Percentiles rank a stretch among this genome's conserved stretches.
These are phyloP conservation scores for Coelogynopora nodosa DNA, from an alignment of 2,888 invertebrate genomes.

Conservation along the genomic window DNA sequence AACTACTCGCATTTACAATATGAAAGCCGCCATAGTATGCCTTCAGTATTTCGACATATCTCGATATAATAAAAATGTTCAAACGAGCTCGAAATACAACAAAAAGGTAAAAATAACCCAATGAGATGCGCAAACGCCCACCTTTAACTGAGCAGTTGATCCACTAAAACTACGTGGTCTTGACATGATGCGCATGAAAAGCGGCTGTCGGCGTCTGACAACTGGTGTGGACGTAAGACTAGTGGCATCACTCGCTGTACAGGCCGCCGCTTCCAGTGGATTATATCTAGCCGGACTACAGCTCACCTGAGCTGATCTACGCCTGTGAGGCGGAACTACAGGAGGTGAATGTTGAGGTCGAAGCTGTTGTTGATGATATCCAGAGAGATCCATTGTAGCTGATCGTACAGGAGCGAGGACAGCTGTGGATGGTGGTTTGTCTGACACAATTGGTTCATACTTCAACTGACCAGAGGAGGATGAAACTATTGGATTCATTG, in stretches of 20 bases:
- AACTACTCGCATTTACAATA: too few relatives aligned
- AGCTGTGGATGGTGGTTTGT: neutral
- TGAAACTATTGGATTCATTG: neutral
- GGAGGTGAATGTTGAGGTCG: neutral
- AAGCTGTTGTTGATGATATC: neutral
- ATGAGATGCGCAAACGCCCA: too few relatives aligned
- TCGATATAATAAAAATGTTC: too few relatives aligned
- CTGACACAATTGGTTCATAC: neutral
- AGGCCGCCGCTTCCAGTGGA: neutral
- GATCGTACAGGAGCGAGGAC: neutral
- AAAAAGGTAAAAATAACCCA: too few relatives aligned
- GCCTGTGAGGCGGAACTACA: neutral
- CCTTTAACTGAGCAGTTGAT: neutral
- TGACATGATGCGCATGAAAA: slow-evolving; percentile 1
- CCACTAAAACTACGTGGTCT: slow-evolving; percentile 18
- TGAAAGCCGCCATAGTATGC: too few relatives aligned
- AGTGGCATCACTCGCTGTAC: neutral
- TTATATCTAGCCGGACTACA: neutral
- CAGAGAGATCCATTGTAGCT: neutral
- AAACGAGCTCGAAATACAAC: too few relatives aligned
- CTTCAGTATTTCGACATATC: too few relatives aligned
- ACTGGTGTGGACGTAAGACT: neutral
- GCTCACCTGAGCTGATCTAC: neutral
- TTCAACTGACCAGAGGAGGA: neutral
- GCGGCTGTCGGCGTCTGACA: neutral